Percentiles rank a stretch among this genome's conserved stretches.
Conservation (phyloP, 2,797 vertebrate genomes). For the Siniperca undulata region DNA sequence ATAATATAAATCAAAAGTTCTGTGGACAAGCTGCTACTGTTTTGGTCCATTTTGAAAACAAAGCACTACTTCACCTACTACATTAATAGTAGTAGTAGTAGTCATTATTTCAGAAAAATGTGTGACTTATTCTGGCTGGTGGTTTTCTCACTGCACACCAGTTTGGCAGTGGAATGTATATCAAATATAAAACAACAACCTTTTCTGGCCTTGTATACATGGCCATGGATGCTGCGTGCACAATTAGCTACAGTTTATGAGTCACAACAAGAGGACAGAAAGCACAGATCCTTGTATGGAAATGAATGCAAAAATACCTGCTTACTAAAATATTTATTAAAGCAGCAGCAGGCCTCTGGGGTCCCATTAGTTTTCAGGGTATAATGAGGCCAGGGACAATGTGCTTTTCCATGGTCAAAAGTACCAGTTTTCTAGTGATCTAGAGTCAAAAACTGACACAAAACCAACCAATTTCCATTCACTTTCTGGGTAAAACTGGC, state of each 20-base stretch:
- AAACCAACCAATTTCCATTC: not conserved
- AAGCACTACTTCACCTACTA: not conserved
- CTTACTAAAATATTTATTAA: slow-evolving; percentile 59
- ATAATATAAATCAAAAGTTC: slow-evolving; percentile 44
- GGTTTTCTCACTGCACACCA: not conserved
- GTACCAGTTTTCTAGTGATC: not conserved
- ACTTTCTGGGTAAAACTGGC: not conserved
- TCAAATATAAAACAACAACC: not conserved
- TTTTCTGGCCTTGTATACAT: not conserved
- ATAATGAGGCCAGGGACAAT: slow-evolving; percentile 32
- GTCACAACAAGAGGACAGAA: slow-evolving; percentile 2
- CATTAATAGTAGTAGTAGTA: not conserved
- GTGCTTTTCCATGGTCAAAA: not conserved
- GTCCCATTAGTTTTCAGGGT: slow-evolving; percentile 50
- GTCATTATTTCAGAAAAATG: not conserved
- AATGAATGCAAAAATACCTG: slow-evolving; percentile 48
- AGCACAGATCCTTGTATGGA: not conserved
- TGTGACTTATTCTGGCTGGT: not conserved
- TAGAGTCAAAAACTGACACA: not conserved
- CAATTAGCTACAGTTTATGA: slow-evolving; percentile 23
- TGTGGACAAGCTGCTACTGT: not conserved
- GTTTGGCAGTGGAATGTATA: not conserved
- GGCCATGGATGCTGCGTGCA: not conserved
- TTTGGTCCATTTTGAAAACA: not conserved
- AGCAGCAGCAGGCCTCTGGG: slow-evolving; percentile 22